Percentiles rank a stretch among this genome's conserved stretches.
Evolutionary conservation across 2,888 invertebrate species (phyloP).

Genomic region (Pterostichus niger): DNA sequence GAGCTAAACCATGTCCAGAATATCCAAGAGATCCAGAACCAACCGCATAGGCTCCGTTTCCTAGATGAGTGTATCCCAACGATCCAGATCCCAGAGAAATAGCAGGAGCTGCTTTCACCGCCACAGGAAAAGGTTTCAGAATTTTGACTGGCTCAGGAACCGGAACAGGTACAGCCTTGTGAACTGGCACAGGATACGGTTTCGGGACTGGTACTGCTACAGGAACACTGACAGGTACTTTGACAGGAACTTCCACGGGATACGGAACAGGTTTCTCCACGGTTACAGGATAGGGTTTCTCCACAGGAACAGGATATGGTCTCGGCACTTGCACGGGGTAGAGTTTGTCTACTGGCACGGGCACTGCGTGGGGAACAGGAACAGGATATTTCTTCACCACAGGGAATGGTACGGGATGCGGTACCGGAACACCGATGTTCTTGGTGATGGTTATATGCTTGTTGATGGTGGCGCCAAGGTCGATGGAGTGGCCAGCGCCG

Average conservation of each 20-base stretch:
- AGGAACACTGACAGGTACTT: slow-evolving; percentile 75
- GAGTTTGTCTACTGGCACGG: slow-evolving; percentile 76
- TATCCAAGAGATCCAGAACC: slow-evolving; percentile 75
- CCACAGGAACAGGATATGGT: slow-evolving; percentile 78
- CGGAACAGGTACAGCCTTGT: slow-evolving; percentile 78
- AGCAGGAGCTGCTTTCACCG: slow-evolving; percentile 72
- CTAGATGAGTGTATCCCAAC: slow-evolving; percentile 74
- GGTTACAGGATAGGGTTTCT: slow-evolving; percentile 78
- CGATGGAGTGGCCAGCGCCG: slow-evolving; percentile 69
- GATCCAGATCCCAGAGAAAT: slow-evolving; percentile 75
- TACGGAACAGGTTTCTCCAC: slow-evolving; percentile 78
- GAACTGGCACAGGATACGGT: slow-evolving; percentile 76
- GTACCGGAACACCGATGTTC: slow-evolving; percentile 76
- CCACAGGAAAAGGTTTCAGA: slow-evolving; percentile 78
- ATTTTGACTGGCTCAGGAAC: slow-evolving; percentile 78
- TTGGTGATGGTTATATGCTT: slow-evolving; percentile 65
- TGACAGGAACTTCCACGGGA: slow-evolving; percentile 76
- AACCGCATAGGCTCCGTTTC: slow-evolving; percentile 74
- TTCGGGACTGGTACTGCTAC: slow-evolving; percentile 74
- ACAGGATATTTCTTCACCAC: slow-evolving; percentile 75
- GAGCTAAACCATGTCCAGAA: slow-evolving; percentile 27
- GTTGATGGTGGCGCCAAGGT: slow-evolving; percentile 69
- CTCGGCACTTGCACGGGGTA: slow-evolving; percentile 77
- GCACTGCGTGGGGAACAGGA: slow-evolving; percentile 74
- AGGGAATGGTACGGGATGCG: slow-evolving; percentile 79